Conservation (phyloP, 2,888 invertebrate genomes). For the Conops quadrifasciatus region DNA sequence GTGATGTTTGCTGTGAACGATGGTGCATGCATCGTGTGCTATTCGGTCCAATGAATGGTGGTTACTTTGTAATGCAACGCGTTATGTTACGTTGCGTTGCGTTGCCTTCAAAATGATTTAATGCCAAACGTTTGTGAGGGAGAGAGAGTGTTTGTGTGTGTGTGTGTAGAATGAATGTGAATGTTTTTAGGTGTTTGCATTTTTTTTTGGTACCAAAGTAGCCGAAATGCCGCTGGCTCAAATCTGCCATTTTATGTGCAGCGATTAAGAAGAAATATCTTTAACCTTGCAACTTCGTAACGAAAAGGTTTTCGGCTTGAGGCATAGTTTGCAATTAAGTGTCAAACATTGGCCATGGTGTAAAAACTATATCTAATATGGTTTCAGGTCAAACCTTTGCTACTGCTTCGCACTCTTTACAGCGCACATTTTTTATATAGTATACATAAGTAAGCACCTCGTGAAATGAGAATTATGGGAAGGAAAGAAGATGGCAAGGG, state of each 20-base stretch:
- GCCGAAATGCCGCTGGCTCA: neutral
- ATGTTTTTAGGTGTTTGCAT: too few species aligned
- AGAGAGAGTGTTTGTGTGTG: neutral
- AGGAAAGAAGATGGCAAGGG: too few species aligned
- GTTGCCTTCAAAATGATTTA: constrained; percentile 24
- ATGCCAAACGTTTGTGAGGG: neutral
- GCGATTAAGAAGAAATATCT: constrained; percentile 17
- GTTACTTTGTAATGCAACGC: neutral
- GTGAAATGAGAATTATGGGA: too few species aligned
- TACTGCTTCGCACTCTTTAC: neutral
- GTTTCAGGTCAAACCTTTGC: neutral
- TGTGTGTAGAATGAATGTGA: neutral
- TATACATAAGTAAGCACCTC: neutral
- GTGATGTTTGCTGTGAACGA: neutral
- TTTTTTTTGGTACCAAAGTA: neutral
- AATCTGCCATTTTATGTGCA: constrained; percentile 10
- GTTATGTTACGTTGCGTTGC: neutral
- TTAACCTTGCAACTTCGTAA: neutral
- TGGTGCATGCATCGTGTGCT: neutral
- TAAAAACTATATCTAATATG: neutral
- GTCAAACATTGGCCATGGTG: neutral
- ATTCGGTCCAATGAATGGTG: neutral
- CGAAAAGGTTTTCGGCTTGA: neutral
- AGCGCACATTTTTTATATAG: neutral
- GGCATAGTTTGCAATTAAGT: neutral